phyloP scores from a whole-genome alignment of 2,113 vertebrate species.

The Macrotus californicus region DNA sequence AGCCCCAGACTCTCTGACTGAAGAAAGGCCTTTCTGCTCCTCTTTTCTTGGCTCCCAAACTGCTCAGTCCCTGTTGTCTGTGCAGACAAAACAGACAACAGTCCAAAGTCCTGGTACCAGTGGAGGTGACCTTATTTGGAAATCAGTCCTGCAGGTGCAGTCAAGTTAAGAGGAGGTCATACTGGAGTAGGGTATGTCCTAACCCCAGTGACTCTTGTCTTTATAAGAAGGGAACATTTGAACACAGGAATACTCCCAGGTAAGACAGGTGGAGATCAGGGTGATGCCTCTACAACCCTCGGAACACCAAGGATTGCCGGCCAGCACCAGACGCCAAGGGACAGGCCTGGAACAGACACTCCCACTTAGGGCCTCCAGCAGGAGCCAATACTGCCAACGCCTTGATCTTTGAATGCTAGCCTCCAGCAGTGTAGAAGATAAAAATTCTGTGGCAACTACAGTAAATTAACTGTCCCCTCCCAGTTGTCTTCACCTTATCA shows the following conservation, averaged over 20 bases:
- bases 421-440: neutral
- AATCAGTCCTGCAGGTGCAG: too few species aligned
- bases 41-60: neutral
- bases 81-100: too few species aligned
- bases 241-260: neutral
- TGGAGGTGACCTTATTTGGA: neutral
- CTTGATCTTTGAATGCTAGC: neutral
- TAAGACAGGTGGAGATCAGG: fast-evolving
- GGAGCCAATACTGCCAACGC: neutral
- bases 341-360: fast-evolving
- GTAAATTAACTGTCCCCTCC: fast-evolving
- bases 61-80: too few species aligned
- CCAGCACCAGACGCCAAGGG: neutral
- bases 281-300: fast-evolving
- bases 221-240: neutral
- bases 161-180: neutral
- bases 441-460: neutral
- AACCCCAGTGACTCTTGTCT: neutral
- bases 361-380: neutral
- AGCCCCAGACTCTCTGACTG: neutral
- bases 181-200: neutral
- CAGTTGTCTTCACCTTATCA: fast-evolving
- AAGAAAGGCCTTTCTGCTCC: neutral
- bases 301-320: neutral
- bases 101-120: neutral